phyloP scores from a whole-genome alignment of 2,113 vertebrate genomes.

The Irena cyanogastra region DNA sequence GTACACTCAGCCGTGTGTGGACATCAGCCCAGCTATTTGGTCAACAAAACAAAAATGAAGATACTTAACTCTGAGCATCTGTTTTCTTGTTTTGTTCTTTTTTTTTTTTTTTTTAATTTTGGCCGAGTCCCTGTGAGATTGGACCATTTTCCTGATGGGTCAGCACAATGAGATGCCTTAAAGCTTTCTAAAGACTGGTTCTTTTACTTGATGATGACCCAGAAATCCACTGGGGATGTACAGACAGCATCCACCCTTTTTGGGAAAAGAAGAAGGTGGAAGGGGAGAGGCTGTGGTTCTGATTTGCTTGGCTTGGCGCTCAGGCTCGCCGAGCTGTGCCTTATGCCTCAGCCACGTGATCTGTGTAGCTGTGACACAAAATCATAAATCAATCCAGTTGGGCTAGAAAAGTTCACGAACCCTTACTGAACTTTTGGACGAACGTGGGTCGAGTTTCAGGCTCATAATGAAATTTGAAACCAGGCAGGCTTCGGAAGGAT shows the following conservation, averaged over 20 bases:
- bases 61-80: conserved; percentile 20
- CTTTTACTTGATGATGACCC: background rate
- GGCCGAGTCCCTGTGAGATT: background rate
- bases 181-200: background rate
- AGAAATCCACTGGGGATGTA: background rate
- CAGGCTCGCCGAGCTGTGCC: background rate
- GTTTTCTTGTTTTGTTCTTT: conserved; percentile 19
- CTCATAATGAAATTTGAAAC: conserved; percentile 16
- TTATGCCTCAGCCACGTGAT: background rate
- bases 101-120: background rate
- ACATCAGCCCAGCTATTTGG: background rate
- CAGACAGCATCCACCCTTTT: conserved; percentile 7
- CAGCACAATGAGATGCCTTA: conserved; percentile 9
- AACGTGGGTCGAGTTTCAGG: conserved; percentile 42
- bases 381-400: conserved; percentile 48
- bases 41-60: conserved; percentile 14
- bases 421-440: conserved; percentile 43
- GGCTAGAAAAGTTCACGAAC: conserved; percentile 58
- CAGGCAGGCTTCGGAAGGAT: conserved; percentile 36
- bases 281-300: background rate
- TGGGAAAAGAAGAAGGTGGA: conserved; percentile 11
- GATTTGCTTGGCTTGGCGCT: background rate
- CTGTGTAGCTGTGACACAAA: conserved; percentile 28
- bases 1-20: rapidly evolving
- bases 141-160: conserved; percentile 8